Conservation (phyloP, 2,888 invertebrate species). For the Rapana venosa region DNA sequence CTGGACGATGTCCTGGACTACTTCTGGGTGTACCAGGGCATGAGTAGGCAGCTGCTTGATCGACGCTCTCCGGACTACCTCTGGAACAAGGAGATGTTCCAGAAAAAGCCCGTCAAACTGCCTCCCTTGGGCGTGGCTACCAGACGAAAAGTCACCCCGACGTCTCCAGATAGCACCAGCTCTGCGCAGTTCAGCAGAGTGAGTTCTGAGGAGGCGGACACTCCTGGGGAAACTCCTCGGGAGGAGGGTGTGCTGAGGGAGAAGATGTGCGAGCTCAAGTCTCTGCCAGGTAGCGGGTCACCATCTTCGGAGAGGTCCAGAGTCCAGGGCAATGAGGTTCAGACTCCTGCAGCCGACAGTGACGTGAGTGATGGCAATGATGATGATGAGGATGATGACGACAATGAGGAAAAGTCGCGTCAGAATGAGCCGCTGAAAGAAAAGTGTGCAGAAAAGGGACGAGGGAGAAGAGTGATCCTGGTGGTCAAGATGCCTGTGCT, state of each 20-base stretch:
- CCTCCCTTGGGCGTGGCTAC: neutral
- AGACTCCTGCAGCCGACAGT: too few species aligned
- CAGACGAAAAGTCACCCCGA: neutral
- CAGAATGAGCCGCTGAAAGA: neutral
- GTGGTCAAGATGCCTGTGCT: conserved; percentile 32
- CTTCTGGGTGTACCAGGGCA: conserved; percentile 51
- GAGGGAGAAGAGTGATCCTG: neutral
- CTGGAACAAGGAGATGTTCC: conserved; percentile 2
- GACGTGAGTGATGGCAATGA: neutral
- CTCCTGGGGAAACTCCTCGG: neutral
- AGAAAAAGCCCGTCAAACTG: conserved; percentile 5
- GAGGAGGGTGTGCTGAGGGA: neutral
- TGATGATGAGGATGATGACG: neutral
- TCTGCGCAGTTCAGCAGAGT: neutral
- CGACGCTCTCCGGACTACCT: neutral
- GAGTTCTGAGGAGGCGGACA: neutral
- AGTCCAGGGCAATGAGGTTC: too few species aligned
- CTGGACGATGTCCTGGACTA: conserved; percentile 47
- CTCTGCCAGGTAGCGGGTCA: neutral
- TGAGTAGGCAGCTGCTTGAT: conserved; percentile 47
- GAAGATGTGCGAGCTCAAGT: neutral
- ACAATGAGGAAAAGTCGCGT: neutral
- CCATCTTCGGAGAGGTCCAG: neutral
- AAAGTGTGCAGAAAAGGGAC: neutral
- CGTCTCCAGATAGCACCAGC: neutral